Evolutionary conservation across 1,140 invertebrate species (phyloP), one percentile per base, ranked within the genome.

Genomic region (Tenebrio molitor): DNA sequence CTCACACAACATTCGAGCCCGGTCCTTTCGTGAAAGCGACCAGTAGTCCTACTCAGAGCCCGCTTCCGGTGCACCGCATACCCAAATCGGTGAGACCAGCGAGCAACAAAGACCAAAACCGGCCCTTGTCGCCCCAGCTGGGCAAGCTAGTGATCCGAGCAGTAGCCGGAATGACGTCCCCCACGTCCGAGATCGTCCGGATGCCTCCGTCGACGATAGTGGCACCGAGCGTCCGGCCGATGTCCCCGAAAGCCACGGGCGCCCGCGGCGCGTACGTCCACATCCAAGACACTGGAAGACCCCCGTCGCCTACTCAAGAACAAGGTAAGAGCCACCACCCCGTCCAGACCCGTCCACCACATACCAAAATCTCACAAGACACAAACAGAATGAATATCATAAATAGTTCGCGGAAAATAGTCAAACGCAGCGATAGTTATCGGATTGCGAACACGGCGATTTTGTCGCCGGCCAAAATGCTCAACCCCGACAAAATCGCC

Each of bases 371-470:
- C 17, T 10, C 41, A 12, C 14, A 29, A 3, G 63, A 69, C 33
- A 53, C 15, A 14, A 64, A 64, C 29, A 14, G 16, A 8, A 33
- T 46, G 34, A 68, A 69, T 65, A 67, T 69, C 10, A 69, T 62
- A 14, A 64, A 75, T 8, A 33, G 53, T 2, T 33, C 69, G 15
- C 53, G 69, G 29, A 66, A 66, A 76, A 23, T 89, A 81, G 84
- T 95, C 19, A 93, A 93, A 84, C 88, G 93, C 42, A 94, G 92
- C 81, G 92, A 95, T 81, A 95, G 93, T 83, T 95, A 95, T 80
- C 89, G 93, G 71, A 88, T 94, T 81, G 94, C 94, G 0, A 95
- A 94, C 83, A 89, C 88, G 42, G 88, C 89, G 1, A 85, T 90
- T 69, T 85, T 89, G 83, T 87, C 88, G 3, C 29, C 72, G 5